Conservation (phyloP, 2,113 vertebrate genomes). For the Sinocyclocheilus maitianheensis region DNA sequence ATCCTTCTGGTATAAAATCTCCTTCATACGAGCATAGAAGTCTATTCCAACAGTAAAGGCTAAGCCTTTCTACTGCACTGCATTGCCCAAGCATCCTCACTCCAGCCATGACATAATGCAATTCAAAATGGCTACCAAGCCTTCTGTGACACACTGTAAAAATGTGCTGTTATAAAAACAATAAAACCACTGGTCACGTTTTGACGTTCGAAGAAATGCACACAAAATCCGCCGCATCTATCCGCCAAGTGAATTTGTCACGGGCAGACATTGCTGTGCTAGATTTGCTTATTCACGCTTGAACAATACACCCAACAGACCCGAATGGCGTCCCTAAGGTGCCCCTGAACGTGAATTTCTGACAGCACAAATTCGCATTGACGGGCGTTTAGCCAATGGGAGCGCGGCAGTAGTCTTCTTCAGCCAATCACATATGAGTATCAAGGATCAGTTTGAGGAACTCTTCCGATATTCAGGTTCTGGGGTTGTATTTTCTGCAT, state of each 20-base stretch:
- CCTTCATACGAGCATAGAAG: not conserved
- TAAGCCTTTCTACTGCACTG: conserved; percentile 56
- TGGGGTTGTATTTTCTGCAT: conserved; percentile 65
- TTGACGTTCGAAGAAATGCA: not conserved
- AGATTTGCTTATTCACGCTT: conserved; percentile 40
- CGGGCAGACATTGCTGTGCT: not conserved
- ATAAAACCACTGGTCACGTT: not conserved
- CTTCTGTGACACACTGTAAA: conserved; percentile 29
- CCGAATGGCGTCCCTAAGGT: conserved; percentile 75
- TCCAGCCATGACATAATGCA: conserved; percentile 69
- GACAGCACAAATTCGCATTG: not conserved
- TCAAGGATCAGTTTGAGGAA: not conserved
- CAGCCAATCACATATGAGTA: conserved; percentile 54
- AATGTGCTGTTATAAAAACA: conserved; percentile 54
- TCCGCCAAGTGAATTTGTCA: not conserved
- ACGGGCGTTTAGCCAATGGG: conserved; percentile 54
- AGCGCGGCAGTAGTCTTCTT: rapidly evolving
- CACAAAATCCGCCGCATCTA: not conserved
- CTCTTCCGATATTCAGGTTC: conserved; percentile 70
- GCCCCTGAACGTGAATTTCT: conserved; percentile 72
- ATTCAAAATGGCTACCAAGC: conserved; percentile 76
- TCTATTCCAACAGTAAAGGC: not conserved
- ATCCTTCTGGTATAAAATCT: not conserved
- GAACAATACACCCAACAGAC: conserved; percentile 64
- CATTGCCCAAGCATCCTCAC: conserved; percentile 71